Percentiles rank a stretch among this genome's conserved stretches.
phyloP scores from a whole-genome alignment of 1,140 invertebrate genomes.

The Cydia splendana region DNA sequence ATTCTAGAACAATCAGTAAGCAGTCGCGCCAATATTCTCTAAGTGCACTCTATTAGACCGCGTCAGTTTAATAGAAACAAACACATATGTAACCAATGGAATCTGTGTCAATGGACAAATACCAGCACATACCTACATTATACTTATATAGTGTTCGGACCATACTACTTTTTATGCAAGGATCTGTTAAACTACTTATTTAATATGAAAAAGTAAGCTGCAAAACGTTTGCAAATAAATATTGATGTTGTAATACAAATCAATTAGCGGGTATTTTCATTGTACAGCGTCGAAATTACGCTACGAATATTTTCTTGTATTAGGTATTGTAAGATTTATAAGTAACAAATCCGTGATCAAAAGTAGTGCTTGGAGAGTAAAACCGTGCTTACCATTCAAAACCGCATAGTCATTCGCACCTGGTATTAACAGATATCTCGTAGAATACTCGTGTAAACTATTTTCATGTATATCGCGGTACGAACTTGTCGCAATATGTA shows the following conservation, averaged over 20 bases:
- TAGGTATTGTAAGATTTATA: too few relatives aligned
- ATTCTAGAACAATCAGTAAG: not conserved
- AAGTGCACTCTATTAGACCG: conserved; percentile 14
- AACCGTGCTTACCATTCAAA: too few relatives aligned
- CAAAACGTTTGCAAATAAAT: too few relatives aligned
- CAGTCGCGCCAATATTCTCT: conserved; percentile 2
- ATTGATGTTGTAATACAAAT: too few relatives aligned
- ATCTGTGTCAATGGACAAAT: conserved; percentile 33
- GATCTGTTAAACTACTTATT: not conserved
- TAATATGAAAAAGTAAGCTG: not conserved
- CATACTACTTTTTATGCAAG: not conserved
- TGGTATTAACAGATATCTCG: too few relatives aligned
- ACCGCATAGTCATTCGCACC: too few relatives aligned
- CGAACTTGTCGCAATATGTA: conserved; percentile 7
- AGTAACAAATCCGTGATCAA: too few relatives aligned
- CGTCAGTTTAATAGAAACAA: conserved; percentile 34
- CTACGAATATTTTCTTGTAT: not conserved
- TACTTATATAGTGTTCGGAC: not conserved
- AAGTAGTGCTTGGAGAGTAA: too few relatives aligned
- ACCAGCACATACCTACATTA: not conserved
- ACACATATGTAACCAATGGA: conserved; percentile 31
- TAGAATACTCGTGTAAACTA: not conserved
- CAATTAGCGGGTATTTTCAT: not conserved
- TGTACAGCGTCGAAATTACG: not conserved
- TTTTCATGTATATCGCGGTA: not conserved